Evolutionary conservation across 1,140 invertebrate genomes (phyloP), one percentile per base, ranked within the genome.

Genomic region (Meloidogyne floridensis): DNA sequence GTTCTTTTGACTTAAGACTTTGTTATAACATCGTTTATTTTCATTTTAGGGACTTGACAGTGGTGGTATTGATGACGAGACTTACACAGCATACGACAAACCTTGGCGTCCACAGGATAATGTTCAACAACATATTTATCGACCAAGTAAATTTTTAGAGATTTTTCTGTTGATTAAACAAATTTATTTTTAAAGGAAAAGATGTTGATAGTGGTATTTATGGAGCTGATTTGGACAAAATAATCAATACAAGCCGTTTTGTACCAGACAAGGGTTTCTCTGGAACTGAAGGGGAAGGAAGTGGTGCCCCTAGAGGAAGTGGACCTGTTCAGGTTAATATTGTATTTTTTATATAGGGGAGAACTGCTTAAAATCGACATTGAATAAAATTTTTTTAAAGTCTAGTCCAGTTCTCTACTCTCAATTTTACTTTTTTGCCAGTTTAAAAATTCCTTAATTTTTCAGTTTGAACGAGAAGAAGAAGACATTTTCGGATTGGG

Each of bases 81-180:
- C 94, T 0, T 99, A 99, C 91, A 96, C 95, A 91, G 96, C 98
- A 0, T 99, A 99, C 90, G 96, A 98, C 90, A 96, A 97, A 91
- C 91, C 92, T 13, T 93, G 93, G 93, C 85, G 92, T 73, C 87
- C 91, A n/a, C 90, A 93, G 20, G 94, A 94, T 82, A 93, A 93
- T 0, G 92, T 98, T 79, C 95, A 94, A 0, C 93, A 94, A 18
- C 94, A 95, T 90, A 94, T 99, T 83, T 99, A 99, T 91, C 91
- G 96, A 75, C 97, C 97, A 0, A 93, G 93, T 59, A 94, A 94
- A 71, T 42, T 7, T 81, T 81, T n/a, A 47, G 2, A 53, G 5
- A 3, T 59, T 15, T 9, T 76, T 80, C 18, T 82, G 32, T 32
- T 32, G 43, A 59, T 69, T 32, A 20, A 77, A 18, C 1, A 47